phyloP scores from a whole-genome alignment of 2,797 vertebrate genomes.

The Spinus pinus region DNA sequence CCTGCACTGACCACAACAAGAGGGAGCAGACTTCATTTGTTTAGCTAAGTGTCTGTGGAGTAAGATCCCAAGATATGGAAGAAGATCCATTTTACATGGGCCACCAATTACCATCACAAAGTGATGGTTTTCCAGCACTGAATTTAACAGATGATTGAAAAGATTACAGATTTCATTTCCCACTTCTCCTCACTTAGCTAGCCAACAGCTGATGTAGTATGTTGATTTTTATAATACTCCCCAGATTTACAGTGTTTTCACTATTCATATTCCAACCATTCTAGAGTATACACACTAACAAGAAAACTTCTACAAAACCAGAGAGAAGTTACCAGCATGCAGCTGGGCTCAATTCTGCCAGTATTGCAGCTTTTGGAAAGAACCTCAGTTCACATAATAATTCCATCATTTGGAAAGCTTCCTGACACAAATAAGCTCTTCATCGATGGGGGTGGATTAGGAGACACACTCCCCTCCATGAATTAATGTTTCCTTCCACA shows the following conservation, averaged over 20 bases:
- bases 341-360: slow-evolving; percentile 21
- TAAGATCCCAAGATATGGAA: not conserved
- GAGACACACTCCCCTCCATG: not conserved
- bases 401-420: slow-evolving; percentile 35
- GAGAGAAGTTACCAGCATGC: not conserved
- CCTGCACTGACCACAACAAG: not conserved
- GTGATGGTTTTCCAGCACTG: not conserved
- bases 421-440: slow-evolving; percentile 37
- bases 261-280: not conserved
- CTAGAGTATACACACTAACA: not conserved
- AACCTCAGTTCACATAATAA: slow-evolving; percentile 1
- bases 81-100: not conserved
- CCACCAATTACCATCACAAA: not conserved
- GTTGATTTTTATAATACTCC: not conserved
- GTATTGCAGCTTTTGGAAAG: not conserved
- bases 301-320: slow-evolving; percentile 14
- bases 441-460: not conserved
- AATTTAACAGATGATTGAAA: not conserved
- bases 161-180: not conserved
- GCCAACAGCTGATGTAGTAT: not conserved
- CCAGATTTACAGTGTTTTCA: not conserved
- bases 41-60: not conserved
- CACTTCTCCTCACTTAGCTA: not conserved
- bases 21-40: not conserved
- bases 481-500: slow-evolving; percentile 43